Percentiles rank a stretch among this genome's conserved stretches.
phyloP scores from a whole-genome alignment of 2,888 invertebrate species.

The Archaeoteleia sp. region DNA sequence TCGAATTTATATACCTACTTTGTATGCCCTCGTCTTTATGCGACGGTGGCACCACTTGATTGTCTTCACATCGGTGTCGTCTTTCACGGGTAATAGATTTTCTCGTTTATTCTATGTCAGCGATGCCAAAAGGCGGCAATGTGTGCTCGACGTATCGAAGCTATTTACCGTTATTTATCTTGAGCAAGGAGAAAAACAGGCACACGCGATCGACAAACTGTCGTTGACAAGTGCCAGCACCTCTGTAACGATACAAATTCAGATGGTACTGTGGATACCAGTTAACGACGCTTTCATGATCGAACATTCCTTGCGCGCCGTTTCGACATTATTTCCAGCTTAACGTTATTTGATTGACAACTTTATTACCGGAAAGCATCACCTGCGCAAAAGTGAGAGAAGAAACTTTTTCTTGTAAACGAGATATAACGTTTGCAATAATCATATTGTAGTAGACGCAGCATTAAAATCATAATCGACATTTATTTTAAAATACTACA shows the following conservation, averaged over 20 bases:
- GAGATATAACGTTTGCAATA: no score
- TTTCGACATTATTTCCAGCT: slow-evolving; percentile 33
- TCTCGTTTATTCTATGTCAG: slow-evolving; percentile 53
- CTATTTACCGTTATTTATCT: slow-evolving; percentile 54
- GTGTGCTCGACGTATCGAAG: slow-evolving; percentile 43
- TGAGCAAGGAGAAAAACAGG: slow-evolving; percentile 33
- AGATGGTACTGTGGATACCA: slow-evolving; percentile 26
- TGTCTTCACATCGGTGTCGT: slow-evolving; percentile 50
- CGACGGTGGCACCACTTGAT: slow-evolving; percentile 32
- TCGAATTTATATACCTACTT: slow-evolving; percentile 36
- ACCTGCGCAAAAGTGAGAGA: no score
- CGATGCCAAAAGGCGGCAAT: slow-evolving; percentile 53
- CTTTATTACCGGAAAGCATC: slow-evolving; percentile 34
- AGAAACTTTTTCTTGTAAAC: no score
- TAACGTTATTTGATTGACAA: slow-evolving; percentile 46
- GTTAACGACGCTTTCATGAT: slow-evolving; percentile 45
- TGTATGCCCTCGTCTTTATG: slow-evolving; percentile 26
- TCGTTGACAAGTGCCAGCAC: slow-evolving; percentile 48
- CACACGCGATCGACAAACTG: slow-evolving; percentile 49
- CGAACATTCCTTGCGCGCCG: slow-evolving; percentile 26
- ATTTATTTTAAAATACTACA: no score
- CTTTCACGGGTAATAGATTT: slow-evolving; percentile 54
- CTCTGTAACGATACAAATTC: slow-evolving; percentile 39
- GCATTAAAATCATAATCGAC: no score
- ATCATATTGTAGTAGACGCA: no score